Base-by-base conservation (phyloP, 2,888 invertebrate species). In the Horisme vitalbata region DNA sequence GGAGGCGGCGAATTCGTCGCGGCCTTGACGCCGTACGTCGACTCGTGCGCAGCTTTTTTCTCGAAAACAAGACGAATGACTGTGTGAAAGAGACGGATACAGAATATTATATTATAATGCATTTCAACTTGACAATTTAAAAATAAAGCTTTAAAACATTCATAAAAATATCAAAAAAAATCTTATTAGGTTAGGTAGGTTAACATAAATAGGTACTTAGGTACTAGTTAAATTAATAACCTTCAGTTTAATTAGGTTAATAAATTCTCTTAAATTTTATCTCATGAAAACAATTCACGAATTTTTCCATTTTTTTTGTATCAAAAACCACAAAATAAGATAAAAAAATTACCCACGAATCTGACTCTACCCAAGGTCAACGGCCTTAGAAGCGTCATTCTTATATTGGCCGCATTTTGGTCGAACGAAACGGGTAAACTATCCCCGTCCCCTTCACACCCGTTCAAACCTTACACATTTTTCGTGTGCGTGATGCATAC, bases 321-420 rank as follows among this genome's bases (percentile, higher is more conserved):
- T 23, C 7, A 23, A 23, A 23, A 23, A 23, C 7, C n/a, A n/a
- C n/a, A n/a, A 27, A 18, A n/a, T 12, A 23, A 15, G 9, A 13
- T 6, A 30, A 20, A 24, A 30, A 45, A 23, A 3, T 45, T 24
- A 18, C 31, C 35, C 52, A 57, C 61, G 39, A 68, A 69, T 69
- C 60, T 61, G 65, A 65, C 62, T 70, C 57, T 72, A 71, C 66
- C 70, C 67, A 70, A 77, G 79, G 87, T 84, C 83, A 73, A 76
- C 57, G 82, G 78, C 84, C 86, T 79, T 79, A 80, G 70, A 78
- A 79, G 76, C 83, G 84, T 88, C 86, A 88, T 87, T 87, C 88
- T 88, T 87, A 84, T 87, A 87, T 86, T 79, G 83, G 85, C 78
- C 76, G 83, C 86, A 85, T 84, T 88, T 88, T 80, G 88, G 88